Percentiles rank a stretch among this genome's conserved stretches.
Evolutionary conservation across 2,888 invertebrate genomes (phyloP).

Genomic region (Dasysyrphus tricinctus): DNA sequence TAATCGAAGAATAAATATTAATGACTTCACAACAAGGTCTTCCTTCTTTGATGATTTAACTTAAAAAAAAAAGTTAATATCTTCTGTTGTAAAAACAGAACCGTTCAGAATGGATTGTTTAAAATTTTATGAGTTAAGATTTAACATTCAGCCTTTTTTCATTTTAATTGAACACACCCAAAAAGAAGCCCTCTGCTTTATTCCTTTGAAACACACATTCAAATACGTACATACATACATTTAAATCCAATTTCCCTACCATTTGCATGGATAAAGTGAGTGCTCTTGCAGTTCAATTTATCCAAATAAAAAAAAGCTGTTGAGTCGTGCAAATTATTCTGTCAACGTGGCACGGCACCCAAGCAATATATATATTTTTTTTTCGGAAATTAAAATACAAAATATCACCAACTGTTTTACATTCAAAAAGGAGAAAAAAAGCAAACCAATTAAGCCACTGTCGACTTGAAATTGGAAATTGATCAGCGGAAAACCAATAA

Average conservation of each 20-base stretch:
- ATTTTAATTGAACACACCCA: too few species aligned
- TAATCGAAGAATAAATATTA: too few species aligned
- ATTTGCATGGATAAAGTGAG: background rate
- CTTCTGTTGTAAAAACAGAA: too few species aligned
- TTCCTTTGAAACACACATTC: background rate
- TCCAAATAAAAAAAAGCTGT: background rate
- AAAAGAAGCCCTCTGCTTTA: too few species aligned
- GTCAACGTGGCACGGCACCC: constrained; percentile 10
- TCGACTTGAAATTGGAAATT: constrained; percentile 38
- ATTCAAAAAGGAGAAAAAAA: background rate
- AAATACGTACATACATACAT: background rate
- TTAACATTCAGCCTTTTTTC: too few species aligned
- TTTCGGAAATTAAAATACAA: constrained; percentile 5
- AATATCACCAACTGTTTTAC: constrained; percentile 9
- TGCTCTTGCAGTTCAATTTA: background rate
- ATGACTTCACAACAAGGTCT: too few species aligned
- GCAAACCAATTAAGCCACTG: constrained; percentile 20
- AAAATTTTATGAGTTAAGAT: too few species aligned
- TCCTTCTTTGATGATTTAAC: too few species aligned
- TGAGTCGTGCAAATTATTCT: constrained; percentile 6
- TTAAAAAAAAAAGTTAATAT: too few species aligned
- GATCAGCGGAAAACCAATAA: constrained; percentile 44
- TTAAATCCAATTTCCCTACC: background rate
- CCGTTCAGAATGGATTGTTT: too few species aligned
- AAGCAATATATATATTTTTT: background rate